A percentile compares a stretch with the other conserved stretches of the same genome.
phyloP scores from a whole-genome alignment of 2,888 invertebrate genomes.

The Sarcophaga variegata region DNA sequence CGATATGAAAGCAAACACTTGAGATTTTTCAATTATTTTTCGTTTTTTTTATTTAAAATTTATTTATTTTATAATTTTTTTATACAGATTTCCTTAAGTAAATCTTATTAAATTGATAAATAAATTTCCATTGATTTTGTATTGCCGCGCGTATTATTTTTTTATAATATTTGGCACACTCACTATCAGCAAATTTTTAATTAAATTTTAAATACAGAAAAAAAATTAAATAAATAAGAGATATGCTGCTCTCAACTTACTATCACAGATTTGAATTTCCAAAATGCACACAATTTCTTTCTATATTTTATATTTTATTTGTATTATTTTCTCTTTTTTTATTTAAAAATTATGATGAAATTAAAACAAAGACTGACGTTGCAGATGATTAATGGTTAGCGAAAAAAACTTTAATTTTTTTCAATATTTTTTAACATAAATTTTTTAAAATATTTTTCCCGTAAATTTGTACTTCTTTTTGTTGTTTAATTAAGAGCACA shows the following conservation, averaged over 20 bases:
- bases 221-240: neutral
- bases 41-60: neutral
- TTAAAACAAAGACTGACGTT: conserved; percentile 19
- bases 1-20: conserved; percentile 3
- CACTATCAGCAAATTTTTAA: neutral
- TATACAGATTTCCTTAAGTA: neutral
- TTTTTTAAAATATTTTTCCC: neutral
- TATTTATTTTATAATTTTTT: neutral
- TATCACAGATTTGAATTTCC: conserved; percentile 57
- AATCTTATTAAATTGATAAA: conserved; percentile 22
- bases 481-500: neutral
- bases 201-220: neutral
- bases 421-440: conserved; percentile 32
- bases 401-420: neutral
- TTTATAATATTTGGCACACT: conserved; percentile 23
- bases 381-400: conserved; percentile 20
- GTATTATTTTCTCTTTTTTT: neutral
- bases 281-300: conserved; percentile 34
- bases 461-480: neutral
- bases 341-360: conserved; percentile 19
- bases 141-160: neutral
- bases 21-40: neutral
- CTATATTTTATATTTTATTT: neutral
- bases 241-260: conserved; percentile 37
- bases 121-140: neutral